Conservation (phyloP, 2,888 invertebrate species). For the Salpingus planirostris region DNA sequence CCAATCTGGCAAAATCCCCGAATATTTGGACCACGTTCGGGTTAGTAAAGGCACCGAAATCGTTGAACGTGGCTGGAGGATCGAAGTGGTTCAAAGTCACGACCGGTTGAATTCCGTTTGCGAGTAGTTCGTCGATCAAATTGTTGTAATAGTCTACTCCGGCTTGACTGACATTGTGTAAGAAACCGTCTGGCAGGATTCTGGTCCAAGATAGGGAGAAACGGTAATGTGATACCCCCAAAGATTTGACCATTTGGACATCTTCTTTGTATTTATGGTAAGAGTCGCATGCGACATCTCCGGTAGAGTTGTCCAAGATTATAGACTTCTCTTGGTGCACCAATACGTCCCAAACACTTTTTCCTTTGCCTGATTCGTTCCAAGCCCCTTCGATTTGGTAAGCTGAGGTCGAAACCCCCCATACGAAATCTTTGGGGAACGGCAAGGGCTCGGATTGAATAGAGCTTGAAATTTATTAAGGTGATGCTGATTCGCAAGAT, state of each 20-base stretch:
- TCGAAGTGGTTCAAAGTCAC: conserved; percentile 43
- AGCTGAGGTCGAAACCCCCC: conserved; percentile 17
- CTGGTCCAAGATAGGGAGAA: conserved; percentile 72
- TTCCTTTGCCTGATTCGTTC: conserved; percentile 21
- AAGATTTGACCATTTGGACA: conserved; percentile 52
- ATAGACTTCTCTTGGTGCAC: conserved; percentile 40
- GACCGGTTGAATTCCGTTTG: conserved; percentile 19
- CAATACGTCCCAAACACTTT: conserved; percentile 46
- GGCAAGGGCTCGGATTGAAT: too few species aligned
- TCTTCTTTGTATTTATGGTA: conserved; percentile 58
- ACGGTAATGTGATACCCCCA: conserved; percentile 59
- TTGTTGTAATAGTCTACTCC: conserved; percentile 71
- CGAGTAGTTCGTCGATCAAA: conserved; percentile 60
- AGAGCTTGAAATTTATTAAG: too few species aligned
- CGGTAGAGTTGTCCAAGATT: conserved; percentile 49
- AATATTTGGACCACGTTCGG: conserved; percentile 52
- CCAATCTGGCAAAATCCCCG: conserved; percentile 48
- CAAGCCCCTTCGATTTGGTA: conserved; percentile 21
- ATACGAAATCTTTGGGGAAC: too few species aligned
- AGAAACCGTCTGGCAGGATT: conserved; percentile 56
- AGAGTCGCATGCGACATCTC: conserved; percentile 61
- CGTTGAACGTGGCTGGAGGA: conserved; percentile 43
- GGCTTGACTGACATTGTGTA: conserved; percentile 49
- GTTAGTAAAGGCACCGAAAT: conserved; percentile 56
- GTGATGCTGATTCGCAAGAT: too few species aligned